These are phyloP conservation scores for Heterodera carotae DNA, from an alignment of 1,140 invertebrate genomes.

Conservation along the genomic window DNA sequence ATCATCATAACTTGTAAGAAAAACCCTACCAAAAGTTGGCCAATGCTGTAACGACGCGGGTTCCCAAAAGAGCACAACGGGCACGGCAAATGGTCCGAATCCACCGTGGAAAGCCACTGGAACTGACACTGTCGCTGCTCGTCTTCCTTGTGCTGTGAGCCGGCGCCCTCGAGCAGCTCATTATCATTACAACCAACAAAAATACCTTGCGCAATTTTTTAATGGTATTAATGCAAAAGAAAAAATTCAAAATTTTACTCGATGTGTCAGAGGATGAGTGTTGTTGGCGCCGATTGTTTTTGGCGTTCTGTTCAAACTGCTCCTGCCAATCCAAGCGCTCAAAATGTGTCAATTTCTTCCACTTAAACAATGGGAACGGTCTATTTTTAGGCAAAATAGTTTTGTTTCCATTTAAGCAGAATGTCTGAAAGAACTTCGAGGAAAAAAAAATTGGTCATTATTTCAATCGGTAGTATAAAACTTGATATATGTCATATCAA, in stretches of 20 bases:
- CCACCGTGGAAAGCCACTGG: not conserved
- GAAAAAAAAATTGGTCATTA: too few species aligned
- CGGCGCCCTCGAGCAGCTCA: not conserved
- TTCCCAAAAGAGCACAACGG: slow-evolving; percentile 4
- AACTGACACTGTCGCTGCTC: not conserved
- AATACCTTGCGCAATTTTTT: not conserved
- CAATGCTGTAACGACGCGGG: not conserved
- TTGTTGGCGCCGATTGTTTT: not conserved
- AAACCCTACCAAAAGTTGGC: not conserved
- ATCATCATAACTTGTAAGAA: too few species aligned
- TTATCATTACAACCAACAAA: not conserved
- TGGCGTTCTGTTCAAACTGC: not conserved
- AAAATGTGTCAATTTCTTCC: slow-evolving; percentile 7
- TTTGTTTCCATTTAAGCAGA: too few species aligned
- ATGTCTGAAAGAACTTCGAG: too few species aligned
- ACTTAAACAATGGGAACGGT: not conserved
- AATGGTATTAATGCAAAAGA: too few species aligned
- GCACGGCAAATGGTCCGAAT: slow-evolving; percentile 8
- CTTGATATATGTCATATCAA: too few species aligned
- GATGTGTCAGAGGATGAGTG: not conserved
- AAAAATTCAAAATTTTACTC: not conserved
- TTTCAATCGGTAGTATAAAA: too few species aligned
- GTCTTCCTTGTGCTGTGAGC: not conserved
- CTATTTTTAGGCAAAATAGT: too few species aligned
- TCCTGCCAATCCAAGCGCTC: slow-evolving; percentile 8